phyloP scores from a whole-genome alignment of 2,797 vertebrate genomes.

The Catharus ustulatus region DNA sequence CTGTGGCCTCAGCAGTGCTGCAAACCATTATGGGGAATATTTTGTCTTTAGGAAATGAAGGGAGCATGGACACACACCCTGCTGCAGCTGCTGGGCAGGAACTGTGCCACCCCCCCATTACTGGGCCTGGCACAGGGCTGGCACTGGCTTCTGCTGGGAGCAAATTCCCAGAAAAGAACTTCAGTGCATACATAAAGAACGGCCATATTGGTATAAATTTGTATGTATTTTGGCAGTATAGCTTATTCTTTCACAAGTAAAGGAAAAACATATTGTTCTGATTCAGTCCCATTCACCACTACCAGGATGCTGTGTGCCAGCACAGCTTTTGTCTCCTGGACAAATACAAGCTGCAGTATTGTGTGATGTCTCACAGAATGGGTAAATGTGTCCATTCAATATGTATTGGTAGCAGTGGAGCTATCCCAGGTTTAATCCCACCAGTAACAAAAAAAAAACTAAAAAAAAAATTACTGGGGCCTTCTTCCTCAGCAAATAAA shows the following conservation, averaged over 20 bases:
- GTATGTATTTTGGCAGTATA: neutral
- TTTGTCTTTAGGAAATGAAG: neutral
- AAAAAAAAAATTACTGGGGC: rapidly evolving
- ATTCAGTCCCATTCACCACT: neutral
- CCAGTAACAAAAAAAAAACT: neutral
- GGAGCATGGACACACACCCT: neutral
- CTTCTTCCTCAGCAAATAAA: neutral
- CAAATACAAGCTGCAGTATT: neutral
- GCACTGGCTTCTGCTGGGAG: neutral
- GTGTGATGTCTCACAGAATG: neutral
- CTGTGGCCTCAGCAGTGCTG: neutral
- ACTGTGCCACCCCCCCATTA: neutral
- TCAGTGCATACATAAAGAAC: neutral
- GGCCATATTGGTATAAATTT: neutral
- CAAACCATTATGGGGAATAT: neutral
- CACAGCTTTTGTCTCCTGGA: neutral
- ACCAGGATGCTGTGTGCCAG: neutral
- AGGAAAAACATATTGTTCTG: neutral
- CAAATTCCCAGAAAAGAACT: neutral
- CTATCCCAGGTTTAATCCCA: neutral
- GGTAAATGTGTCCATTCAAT: neutral
- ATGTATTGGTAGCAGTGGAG: neutral
- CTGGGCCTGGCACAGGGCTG: neutral
- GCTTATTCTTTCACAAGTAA: neutral
- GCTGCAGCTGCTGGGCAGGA: neutral